Evolutionary conservation across 2,113 vertebrate genomes (phyloP).

Genomic region (Tragelaphus strepsiceros): DNA sequence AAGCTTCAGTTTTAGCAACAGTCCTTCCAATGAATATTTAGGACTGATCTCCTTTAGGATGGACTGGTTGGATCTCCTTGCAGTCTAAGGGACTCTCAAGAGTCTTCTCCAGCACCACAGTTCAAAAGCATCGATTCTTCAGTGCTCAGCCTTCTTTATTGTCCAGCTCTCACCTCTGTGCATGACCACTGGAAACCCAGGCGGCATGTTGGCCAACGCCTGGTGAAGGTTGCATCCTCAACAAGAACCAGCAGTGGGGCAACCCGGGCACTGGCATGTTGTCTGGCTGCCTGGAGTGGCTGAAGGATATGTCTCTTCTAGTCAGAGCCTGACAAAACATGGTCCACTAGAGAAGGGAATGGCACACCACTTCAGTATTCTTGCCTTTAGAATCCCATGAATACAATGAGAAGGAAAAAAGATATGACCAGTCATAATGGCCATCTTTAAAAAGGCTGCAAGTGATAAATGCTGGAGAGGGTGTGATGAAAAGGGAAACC

Average conservation of each 20-base stretch:
- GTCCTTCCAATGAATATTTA: neutral
- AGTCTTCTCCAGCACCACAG: neutral
- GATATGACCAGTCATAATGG: neutral
- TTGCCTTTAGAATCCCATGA: neutral
- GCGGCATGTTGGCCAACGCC: neutral
- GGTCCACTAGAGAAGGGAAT: neutral
- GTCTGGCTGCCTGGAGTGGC: neutral
- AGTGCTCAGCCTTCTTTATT: neutral
- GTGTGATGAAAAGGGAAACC: neutral
- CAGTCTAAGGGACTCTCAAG: neutral
- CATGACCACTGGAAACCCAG: neutral
- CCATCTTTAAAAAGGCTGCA: neutral
- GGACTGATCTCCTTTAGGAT: neutral
- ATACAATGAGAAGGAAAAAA: neutral
- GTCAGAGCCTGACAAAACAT: neutral
- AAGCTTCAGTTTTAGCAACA: neutral
- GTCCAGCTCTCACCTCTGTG: neutral
- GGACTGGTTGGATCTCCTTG: neutral
- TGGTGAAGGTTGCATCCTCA: neutral
- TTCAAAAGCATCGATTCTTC: neutral
- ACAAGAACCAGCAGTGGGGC: neutral
- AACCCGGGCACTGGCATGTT: neutral
- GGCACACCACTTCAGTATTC: neutral
- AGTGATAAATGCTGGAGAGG: neutral
- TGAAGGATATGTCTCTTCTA: neutral